A percentile compares a stretch with the other conserved stretches of the same genome.
Conservation (phyloP, 1,140 invertebrate genomes). For the Varroa destructor region DNA sequence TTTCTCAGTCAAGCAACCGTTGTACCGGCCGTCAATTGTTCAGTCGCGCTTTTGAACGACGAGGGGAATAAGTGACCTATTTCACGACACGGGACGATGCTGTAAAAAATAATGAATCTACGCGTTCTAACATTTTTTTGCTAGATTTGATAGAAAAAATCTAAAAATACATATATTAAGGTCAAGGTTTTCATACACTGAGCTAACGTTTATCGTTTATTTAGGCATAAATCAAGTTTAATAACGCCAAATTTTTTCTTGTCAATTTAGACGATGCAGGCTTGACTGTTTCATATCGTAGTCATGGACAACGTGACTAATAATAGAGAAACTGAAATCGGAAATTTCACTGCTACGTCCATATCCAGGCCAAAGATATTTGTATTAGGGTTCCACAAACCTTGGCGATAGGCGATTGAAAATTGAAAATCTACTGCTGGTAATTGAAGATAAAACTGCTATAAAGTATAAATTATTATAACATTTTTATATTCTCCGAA, state of each 20-base stretch:
- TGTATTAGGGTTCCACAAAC: neutral
- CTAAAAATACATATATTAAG: too few relatives aligned
- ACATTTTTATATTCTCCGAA: too few relatives aligned
- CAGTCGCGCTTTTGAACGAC: neutral
- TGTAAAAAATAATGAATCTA: slow-evolving; percentile 14
- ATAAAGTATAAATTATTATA: too few relatives aligned
- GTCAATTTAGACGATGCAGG: neutral
- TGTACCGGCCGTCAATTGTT: slow-evolving; percentile 3
- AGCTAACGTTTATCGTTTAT: too few relatives aligned
- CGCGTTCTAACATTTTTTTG: neutral
- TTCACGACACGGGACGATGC: slow-evolving; percentile 13
- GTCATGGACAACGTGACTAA: neutral
- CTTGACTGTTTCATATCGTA: neutral
- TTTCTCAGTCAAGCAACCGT: slow-evolving; percentile 7
- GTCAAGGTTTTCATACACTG: too few relatives aligned
- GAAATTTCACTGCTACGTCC: neutral
- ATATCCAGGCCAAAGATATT: neutral
- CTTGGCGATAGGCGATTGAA: slow-evolving; percentile 1
- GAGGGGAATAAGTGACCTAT: neutral
- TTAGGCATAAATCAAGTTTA: too few relatives aligned
- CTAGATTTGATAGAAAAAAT: too few relatives aligned
- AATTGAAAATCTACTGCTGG: neutral
- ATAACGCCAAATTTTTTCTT: neutral
- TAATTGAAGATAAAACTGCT: too few relatives aligned
- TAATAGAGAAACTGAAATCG: too few relatives aligned